Evolutionary conservation across 2,888 invertebrate species (phyloP).

Genomic region (Orchesellides sinensis): DNA sequence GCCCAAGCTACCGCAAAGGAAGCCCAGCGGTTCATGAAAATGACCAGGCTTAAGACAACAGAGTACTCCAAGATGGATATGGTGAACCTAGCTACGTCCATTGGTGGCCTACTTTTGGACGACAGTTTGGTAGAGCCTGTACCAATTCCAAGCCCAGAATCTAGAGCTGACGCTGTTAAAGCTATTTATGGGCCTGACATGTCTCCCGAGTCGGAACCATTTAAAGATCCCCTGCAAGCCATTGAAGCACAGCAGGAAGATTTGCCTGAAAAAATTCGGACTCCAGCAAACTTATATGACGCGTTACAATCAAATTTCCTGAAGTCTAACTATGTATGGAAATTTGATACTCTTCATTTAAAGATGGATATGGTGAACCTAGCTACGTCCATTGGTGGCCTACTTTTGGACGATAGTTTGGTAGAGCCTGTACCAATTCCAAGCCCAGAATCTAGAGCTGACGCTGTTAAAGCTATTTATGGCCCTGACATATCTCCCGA

Average conservation of each 20-base stretch:
- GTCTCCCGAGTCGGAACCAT: slow-evolving; percentile 25
- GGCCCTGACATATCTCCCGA: slow-evolving; percentile 33
- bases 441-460: neutral
- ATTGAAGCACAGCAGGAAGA: slow-evolving; percentile 1
- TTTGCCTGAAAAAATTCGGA: neutral
- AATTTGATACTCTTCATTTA: neutral
- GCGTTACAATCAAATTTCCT: slow-evolving; percentile 57
- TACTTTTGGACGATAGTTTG: slow-evolving; percentile 1
- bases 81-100: slow-evolving; percentile 10
- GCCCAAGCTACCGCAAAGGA: neutral
- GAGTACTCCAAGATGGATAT: slow-evolving; percentile 58
- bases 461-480: slow-evolving; percentile 20
- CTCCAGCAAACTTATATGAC: slow-evolving; percentile 39
- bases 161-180: neutral
- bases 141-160: slow-evolving; percentile 1
- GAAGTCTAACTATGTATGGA: slow-evolving; percentile 62
- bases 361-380: slow-evolving; percentile 37
- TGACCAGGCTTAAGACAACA: slow-evolving; percentile 21
- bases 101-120: slow-evolving; percentile 18
- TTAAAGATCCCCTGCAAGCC: slow-evolving; percentile 15
- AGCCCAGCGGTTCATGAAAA: slow-evolving; percentile 16
- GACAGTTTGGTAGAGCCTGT: slow-evolving; percentile 23
- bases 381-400: slow-evolving; percentile 16
- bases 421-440: slow-evolving; percentile 31
- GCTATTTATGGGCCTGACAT: slow-evolving; percentile 37